Conservation (phyloP, 2,113 vertebrate species). For the Oryzias javanicus region DNA sequence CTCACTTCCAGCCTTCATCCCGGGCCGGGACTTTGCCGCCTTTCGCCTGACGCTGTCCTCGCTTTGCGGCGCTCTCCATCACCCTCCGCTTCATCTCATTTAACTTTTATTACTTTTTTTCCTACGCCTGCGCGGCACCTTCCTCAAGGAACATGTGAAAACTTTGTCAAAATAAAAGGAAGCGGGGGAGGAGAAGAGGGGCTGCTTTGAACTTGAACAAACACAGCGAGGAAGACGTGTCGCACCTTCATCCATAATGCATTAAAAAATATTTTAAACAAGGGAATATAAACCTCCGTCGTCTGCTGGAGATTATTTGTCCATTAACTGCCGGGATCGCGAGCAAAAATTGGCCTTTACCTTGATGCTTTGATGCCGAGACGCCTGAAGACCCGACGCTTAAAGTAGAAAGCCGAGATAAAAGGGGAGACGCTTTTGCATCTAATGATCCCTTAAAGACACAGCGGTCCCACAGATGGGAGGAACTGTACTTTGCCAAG, state of each 20-base stretch:
- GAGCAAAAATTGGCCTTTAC: neutral
- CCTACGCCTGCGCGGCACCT: conserved; percentile 31
- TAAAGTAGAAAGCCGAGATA: neutral
- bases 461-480: neutral
- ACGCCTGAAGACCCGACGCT: neutral
- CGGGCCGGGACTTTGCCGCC: conserved; percentile 17
- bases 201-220: conserved; percentile 13
- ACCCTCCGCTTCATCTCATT: conserved; percentile 51
- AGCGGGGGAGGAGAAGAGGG: neutral
- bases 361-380: neutral
- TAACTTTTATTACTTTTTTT: conserved; percentile 57
- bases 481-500: neutral
- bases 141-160: conserved; percentile 36
- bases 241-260: neutral
- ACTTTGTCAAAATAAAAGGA: conserved; percentile 13
- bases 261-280: neutral
- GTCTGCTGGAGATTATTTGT: conserved; percentile 1
- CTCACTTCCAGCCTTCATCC: conserved; percentile 43
- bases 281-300: neutral
- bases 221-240: conserved; percentile 5
- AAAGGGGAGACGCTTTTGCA: neutral
- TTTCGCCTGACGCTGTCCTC: conserved; percentile 51
- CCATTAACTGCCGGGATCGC: neutral
- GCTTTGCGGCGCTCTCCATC: conserved; percentile 37
- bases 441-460: neutral